Evolutionary conservation across 2,888 invertebrate species (phyloP).

Genomic region (Acleris laterana): DNA sequence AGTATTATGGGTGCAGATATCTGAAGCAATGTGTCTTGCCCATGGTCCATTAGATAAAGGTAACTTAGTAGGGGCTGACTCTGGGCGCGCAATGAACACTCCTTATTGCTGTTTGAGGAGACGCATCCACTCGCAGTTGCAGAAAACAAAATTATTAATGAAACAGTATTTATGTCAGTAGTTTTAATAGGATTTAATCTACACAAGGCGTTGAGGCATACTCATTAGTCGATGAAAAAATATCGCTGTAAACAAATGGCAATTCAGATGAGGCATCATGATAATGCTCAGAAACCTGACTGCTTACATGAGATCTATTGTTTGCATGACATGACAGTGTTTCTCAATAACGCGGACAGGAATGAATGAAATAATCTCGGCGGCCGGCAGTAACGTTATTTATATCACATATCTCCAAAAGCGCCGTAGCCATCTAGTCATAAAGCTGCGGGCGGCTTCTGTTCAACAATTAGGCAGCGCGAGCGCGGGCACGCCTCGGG

Average conservation of each 20-base stretch:
- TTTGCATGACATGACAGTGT: slow-evolving; percentile 60
- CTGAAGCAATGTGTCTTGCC: slow-evolving; percentile 36
- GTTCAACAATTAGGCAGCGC: slow-evolving; percentile 75
- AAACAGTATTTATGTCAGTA: too few species aligned
- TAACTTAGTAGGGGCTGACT: slow-evolving; percentile 30
- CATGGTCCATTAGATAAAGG: slow-evolving; percentile 33
- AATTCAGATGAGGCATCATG: slow-evolving; percentile 48
- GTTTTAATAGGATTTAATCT: too few species aligned
- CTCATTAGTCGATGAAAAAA: too few species aligned
- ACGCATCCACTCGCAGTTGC: neutral
- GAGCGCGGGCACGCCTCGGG: slow-evolving; percentile 55
- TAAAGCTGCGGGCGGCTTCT: slow-evolving; percentile 73
- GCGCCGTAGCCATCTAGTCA: slow-evolving; percentile 61
- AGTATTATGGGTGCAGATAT: slow-evolving; percentile 33
- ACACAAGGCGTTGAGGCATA: too few species aligned
- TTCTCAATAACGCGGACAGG: slow-evolving; percentile 70
- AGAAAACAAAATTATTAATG: too few species aligned
- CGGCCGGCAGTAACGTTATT: slow-evolving; percentile 70
- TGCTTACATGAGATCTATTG: slow-evolving; percentile 61
- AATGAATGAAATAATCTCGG: slow-evolving; percentile 80
- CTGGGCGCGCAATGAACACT: slow-evolving; percentile 29
- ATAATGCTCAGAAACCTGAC: slow-evolving; percentile 56
- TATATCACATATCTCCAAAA: slow-evolving; percentile 75
- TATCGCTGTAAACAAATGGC: too few species aligned
- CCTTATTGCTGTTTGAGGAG: slow-evolving; percentile 16